phyloP scores from a whole-genome alignment of 1,140 invertebrate species.

The Matsumurasca onukii region DNA sequence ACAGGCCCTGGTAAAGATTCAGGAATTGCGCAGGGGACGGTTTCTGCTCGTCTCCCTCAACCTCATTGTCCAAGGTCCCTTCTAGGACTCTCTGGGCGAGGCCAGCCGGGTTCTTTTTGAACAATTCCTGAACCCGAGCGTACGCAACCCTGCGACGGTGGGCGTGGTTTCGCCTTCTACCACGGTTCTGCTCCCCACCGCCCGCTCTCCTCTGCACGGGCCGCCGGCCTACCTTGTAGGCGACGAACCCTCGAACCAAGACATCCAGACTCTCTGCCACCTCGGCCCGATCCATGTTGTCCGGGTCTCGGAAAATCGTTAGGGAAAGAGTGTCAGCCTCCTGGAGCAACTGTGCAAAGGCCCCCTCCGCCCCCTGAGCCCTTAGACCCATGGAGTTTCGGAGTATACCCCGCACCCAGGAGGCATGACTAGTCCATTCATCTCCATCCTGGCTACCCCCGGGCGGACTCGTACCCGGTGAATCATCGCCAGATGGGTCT shows the following conservation, averaged over 20 bases:
- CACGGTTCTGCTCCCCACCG: not conserved
- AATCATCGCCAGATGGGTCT: no score
- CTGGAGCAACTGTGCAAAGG: not conserved
- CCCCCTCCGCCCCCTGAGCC: not conserved
- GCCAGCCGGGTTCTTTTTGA: not conserved
- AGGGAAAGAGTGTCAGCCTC: not conserved
- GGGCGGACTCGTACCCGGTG: no score
- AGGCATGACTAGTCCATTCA: no score
- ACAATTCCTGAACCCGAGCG: not conserved
- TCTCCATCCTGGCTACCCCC: no score
- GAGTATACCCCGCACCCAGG: no score
- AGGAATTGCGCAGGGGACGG: not conserved
- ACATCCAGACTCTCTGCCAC: not conserved
- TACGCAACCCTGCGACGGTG: not conserved
- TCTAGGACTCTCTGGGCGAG: not conserved
- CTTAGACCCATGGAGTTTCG: no score
- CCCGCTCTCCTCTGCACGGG: not conserved
- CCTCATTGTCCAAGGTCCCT: not conserved
- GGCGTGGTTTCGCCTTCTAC: not conserved
- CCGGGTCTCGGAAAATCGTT: not conserved
- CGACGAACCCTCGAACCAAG: not conserved
- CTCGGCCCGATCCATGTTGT: not conserved
- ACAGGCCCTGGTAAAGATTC: not conserved
- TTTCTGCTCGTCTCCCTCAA: not conserved
- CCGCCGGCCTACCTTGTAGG: not conserved